These are phyloP conservation scores for Busseola fusca DNA, from an alignment of 2,888 invertebrate genomes.

Conservation along the genomic window DNA sequence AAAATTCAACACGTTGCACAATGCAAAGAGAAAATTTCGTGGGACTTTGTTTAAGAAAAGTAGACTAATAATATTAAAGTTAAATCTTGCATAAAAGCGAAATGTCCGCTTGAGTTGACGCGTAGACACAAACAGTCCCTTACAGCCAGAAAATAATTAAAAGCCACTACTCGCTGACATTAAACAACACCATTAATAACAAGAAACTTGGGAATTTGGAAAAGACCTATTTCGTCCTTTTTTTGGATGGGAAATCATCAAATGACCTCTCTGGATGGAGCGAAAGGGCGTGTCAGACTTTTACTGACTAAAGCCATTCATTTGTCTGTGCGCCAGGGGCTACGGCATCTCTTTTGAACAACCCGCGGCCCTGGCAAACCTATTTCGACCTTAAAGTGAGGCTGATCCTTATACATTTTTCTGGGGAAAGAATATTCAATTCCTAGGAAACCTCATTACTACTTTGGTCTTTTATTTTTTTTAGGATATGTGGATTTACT, in stretches of 20 bases:
- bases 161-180: constrained; percentile 80
- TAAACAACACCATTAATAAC: constrained; percentile 86
- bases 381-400: constrained; percentile 67
- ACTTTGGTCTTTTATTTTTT: constrained; percentile 27
- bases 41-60: constrained; percentile 53
- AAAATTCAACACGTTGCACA: constrained; percentile 32
- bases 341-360: too few relatives aligned
- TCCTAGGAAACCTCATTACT: constrained; percentile 40
- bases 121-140: constrained; percentile 73
- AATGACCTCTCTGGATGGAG: too few relatives aligned
- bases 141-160: constrained; percentile 83
- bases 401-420: constrained; percentile 62
- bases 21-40: constrained; percentile 50
- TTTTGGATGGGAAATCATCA: too few relatives aligned
- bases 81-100: constrained; percentile 75
- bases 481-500: constrained; percentile 18
- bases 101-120: constrained; percentile 74
- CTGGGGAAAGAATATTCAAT: constrained; percentile 47
- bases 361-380: too few relatives aligned
- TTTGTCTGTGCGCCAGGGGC: too few relatives aligned
- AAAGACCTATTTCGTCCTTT: constrained; percentile 71
- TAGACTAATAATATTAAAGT: constrained; percentile 70
- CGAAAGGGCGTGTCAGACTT: too few relatives aligned
- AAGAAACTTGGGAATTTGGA: constrained; percentile 76
- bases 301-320: too few relatives aligned